Evolutionary conservation across 2,113 vertebrate species (phyloP).

Genomic region (Panthera tigris): DNA sequence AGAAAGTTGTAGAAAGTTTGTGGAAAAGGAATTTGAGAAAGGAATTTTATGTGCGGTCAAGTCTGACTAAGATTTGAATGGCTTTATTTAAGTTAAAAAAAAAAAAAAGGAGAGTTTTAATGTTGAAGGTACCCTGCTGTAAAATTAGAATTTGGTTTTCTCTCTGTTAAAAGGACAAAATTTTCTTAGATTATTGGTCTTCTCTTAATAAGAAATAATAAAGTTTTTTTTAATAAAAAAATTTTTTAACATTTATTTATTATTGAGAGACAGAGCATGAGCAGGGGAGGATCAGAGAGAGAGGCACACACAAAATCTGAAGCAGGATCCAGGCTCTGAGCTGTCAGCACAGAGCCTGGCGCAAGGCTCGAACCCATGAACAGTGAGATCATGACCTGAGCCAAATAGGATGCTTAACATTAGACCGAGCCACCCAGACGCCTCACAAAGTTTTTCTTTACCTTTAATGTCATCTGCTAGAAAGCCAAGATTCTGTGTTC

Average conservation of each 20-base stretch:
- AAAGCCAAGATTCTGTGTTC: neutral
- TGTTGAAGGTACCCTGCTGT: neutral
- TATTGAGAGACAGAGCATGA: too few species aligned
- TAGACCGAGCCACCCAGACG: too few species aligned
- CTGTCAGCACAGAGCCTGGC: too few species aligned
- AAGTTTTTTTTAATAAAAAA: too few species aligned
- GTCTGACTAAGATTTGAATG: neutral
- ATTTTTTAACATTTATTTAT: too few species aligned
- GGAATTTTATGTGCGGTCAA: neutral
- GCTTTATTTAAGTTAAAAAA: neutral
- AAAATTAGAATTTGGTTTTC: neutral
- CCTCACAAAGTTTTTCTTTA: neutral
- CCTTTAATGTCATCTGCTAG: neutral
- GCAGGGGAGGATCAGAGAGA: too few species aligned
- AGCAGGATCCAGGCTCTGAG: too few species aligned
- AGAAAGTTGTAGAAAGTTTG: neutral
- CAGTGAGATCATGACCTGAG: too few species aligned
- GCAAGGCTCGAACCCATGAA: too few species aligned
- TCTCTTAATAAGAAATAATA: neutral
- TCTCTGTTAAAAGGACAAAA: neutral
- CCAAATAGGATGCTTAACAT: too few species aligned
- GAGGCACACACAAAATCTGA: too few species aligned
- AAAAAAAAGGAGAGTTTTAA: neutral
- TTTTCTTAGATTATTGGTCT: neutral
- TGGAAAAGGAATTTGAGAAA: neutral